Evolutionary conservation across 2,888 invertebrate genomes (phyloP).

Genomic region (Eumerus sabulonum): DNA sequence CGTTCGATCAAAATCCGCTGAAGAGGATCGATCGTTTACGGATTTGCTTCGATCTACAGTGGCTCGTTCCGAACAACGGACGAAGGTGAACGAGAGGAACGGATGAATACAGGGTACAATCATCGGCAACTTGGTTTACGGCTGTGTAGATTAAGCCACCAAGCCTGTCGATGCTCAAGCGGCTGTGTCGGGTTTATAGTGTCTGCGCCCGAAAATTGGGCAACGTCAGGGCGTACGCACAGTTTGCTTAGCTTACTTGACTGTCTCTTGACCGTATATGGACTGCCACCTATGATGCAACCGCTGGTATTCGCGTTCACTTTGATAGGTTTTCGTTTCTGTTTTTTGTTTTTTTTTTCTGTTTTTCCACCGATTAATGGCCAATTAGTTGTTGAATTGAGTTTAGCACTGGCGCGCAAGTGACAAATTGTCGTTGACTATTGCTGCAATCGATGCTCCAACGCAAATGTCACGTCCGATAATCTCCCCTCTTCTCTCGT

Average conservation of each 20-base stretch:
- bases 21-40: constrained; percentile 67
- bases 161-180: constrained; percentile 17
- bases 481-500: constrained; percentile 12
- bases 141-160: constrained; percentile 43
- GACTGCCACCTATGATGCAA: not conserved
- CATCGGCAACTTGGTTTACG: constrained; percentile 2
- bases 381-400: constrained; percentile 65
- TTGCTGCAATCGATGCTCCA: constrained; percentile 22
- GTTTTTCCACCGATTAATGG: constrained; percentile 60
- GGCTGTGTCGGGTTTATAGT: constrained; percentile 5
- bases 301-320: no score
- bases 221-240: constrained; percentile 23
- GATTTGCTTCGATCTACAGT: constrained; percentile 33
- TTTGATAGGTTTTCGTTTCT: no score
- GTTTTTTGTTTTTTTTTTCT: constrained; percentile 23
- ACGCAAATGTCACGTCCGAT: constrained; percentile 33
- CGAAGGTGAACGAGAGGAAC: no score
- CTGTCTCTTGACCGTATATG: constrained; percentile 51
- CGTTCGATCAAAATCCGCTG: constrained; percentile 63
- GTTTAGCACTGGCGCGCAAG: constrained; percentile 39
- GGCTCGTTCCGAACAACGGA: not conserved
- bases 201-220: constrained; percentile 37
- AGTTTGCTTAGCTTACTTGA: constrained; percentile 4
- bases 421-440: constrained; percentile 58
- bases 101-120: not conserved